Conservation (phyloP, 2,113 vertebrate genomes). For the Odobenus rosmarus region DNA sequence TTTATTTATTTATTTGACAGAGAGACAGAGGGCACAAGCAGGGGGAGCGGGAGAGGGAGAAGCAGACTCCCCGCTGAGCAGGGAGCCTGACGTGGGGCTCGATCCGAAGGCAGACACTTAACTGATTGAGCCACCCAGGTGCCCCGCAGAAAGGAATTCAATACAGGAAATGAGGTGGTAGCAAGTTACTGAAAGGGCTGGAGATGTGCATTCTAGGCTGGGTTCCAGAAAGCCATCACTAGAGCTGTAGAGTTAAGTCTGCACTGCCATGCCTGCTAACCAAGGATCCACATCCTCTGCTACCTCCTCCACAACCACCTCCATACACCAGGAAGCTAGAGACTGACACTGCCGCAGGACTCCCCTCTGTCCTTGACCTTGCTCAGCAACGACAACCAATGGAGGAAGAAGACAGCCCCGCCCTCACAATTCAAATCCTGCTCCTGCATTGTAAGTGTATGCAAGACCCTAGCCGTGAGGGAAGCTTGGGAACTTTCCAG, state of each 20-base stretch:
- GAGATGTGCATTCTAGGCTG: background rate
- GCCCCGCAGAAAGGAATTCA: background rate
- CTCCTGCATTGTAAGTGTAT: background rate
- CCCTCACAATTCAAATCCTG: background rate
- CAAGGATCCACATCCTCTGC: background rate
- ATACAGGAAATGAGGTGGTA: background rate
- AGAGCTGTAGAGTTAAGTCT: background rate
- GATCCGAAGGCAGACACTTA: too few species aligned
- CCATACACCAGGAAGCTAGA: background rate
- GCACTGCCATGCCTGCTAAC: background rate
- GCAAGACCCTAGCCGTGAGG: background rate
- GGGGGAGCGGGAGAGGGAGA: too few species aligned
- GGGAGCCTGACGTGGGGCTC: too few species aligned
- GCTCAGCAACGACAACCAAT: background rate
- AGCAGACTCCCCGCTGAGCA: too few species aligned
- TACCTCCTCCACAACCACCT: background rate
- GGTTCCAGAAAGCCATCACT: background rate
- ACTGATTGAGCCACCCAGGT: too few species aligned
- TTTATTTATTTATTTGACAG: too few species aligned
- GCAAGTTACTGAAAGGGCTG: background rate
- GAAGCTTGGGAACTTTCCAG: background rate
- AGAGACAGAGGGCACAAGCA: too few species aligned
- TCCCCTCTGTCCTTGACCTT: background rate
- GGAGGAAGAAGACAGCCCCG: background rate
- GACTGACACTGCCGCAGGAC: background rate